Evolutionary conservation across 2,113 vertebrate species (phyloP).

Genomic region (Zootoca vivipara): DNA sequence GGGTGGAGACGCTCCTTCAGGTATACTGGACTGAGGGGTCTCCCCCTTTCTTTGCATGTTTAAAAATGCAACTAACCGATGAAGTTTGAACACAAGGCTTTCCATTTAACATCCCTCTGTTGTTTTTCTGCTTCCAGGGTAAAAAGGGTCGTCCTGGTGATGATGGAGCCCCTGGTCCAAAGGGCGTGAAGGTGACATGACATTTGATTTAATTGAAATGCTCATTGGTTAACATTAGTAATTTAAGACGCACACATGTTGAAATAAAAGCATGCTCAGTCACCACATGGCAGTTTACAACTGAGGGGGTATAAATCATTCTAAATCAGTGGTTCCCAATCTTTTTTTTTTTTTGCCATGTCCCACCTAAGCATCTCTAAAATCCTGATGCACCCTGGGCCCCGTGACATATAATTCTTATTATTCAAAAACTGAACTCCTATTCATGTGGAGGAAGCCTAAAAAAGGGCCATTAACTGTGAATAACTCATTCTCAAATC

Average conservation of each 20-base stretch:
- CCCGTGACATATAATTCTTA: too few relatives aligned
- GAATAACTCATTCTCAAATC: too few relatives aligned
- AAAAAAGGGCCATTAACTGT: too few relatives aligned
- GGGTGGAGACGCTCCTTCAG: too few relatives aligned
- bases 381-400: too few relatives aligned
- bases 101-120: neutral
- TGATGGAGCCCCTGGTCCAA: constrained; percentile 80
- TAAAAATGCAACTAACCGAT: neutral
- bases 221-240: neutral
- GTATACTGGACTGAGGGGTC: too few relatives aligned
- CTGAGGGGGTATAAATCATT: neutral
- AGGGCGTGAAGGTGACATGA: constrained; percentile 84
- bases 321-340: too few relatives aligned
- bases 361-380: too few relatives aligned
- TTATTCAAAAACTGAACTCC: too few relatives aligned
- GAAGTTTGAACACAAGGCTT: neutral
- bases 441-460: too few relatives aligned
- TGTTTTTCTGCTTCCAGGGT: constrained; percentile 74
- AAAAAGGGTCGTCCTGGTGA: constrained; percentile 89
- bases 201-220: constrained; percentile 26
- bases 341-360: too few relatives aligned
- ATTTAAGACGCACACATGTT: neutral
- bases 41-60: neutral
- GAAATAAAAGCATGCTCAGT: neutral
- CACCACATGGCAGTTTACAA: neutral